Base-by-base conservation (phyloP, 1,140 invertebrate genomes). In the Pteromalus puparum region DNA sequence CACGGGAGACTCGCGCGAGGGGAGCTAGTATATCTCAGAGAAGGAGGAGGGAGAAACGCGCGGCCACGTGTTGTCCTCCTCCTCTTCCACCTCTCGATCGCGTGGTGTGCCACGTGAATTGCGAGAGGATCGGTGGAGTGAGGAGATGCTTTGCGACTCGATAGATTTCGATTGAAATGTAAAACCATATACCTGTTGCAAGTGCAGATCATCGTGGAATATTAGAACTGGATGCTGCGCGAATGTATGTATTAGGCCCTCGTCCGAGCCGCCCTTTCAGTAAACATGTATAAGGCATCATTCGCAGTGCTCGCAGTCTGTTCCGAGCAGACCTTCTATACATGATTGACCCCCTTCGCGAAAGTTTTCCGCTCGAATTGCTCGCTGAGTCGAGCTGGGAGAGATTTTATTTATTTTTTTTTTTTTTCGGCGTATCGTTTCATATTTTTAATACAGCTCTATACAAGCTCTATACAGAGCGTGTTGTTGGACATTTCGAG, bases 41-140 rank as follows among this genome's bases (percentile, higher is more conserved):
- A 42, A 26, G 1, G 42, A 74, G 61, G n/a, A 5, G 30, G 81
- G 76, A 84, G 48, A 42, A 83, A 83, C 28, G 79, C 26, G 1
- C 68, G 9, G 85, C 85, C 67, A 83, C 85, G 85, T 86, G 84
- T 85, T 85, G 72, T 42, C 10, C 38, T 34, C 6, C 38, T 7
- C 38, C 38, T 61, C 21, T n/a, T n/a, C 53, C 53, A 70, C 81
- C 81, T 77, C 77, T 79, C n/a, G n/a, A 28, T 80, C 86, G 84
- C 84, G 82, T 83, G 85, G 81, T 83, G 68, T 38, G 78, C 46
- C 77, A 85, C 84, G 82, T 86, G 87, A 87, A 83, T 81, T 84
- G 42, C 28, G 70, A 70, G 70, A 70, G 79, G 73, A 75, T 30
- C 26, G 65, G 42, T 46, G 68, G 84, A 85, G 86, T 75, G 82